phyloP scores from a whole-genome alignment of 2,113 vertebrate genomes.

The Saccopteryx bilineata region DNA sequence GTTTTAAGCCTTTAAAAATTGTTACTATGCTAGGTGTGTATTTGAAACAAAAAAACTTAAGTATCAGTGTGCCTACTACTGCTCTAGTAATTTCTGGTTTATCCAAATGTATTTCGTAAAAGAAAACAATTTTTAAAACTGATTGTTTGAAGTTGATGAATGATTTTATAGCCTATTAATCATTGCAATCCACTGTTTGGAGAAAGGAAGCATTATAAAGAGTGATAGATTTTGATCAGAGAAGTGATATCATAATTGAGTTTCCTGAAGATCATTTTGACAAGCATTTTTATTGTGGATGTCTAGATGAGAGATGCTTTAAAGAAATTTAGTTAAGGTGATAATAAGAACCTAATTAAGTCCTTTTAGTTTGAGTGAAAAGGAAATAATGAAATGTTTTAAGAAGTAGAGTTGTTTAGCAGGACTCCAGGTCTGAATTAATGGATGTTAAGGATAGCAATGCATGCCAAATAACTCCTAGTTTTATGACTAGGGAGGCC shows the following conservation, averaged over 20 bases:
- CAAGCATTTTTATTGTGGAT: neutral
- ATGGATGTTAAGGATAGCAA: neutral
- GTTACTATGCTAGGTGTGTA: neutral
- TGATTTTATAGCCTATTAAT: conserved; percentile 16
- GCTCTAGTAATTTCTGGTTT: conserved; percentile 18
- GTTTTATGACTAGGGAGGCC: neutral
- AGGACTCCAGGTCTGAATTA: neutral
- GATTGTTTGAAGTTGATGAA: neutral
- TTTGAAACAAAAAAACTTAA: conserved; percentile 51
- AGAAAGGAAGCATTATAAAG: neutral
- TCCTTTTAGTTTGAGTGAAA: neutral
- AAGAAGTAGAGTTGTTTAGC: conserved; percentile 4
- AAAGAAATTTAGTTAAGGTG: conserved; percentile 39
- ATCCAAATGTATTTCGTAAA: conserved; percentile 33
- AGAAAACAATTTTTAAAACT: neutral
- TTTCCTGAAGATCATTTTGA: conserved; percentile 51
- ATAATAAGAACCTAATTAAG: conserved; percentile 11
- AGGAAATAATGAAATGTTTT: conserved; percentile 28
- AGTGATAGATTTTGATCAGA: conserved; percentile 32
- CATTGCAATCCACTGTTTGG: neutral
- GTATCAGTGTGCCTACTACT: neutral
- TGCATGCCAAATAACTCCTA: neutral
- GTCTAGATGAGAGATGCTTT: neutral
- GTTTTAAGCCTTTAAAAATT: neutral
- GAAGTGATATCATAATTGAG: neutral